Evolutionary conservation across 2,797 vertebrate genomes (phyloP).

Genomic region (Poeciliopsis infans): DNA sequence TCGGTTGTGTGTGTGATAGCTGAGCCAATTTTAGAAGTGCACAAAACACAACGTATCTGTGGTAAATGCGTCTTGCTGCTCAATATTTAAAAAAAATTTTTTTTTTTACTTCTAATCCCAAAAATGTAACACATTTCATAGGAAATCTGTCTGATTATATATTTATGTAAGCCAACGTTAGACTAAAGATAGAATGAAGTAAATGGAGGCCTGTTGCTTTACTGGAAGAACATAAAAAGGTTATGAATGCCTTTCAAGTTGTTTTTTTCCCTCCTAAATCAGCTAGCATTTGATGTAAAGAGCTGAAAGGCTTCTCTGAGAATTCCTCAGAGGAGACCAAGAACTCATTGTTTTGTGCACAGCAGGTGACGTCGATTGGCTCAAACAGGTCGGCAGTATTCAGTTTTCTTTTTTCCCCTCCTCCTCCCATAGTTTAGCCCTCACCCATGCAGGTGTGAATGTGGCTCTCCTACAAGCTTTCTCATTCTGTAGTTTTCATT

Average conservation of each 20-base stretch:
- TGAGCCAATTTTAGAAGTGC: constrained; percentile 65
- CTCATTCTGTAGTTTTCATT: constrained; percentile 57
- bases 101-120: constrained; percentile 35
- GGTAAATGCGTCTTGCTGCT: constrained; percentile 68
- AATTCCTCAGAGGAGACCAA: constrained; percentile 42
- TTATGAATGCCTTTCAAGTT: constrained; percentile 13
- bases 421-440: constrained; percentile 62
- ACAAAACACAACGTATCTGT: constrained; percentile 56
- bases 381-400: constrained; percentile 24
- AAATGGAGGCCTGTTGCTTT: constrained; percentile 22
- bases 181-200: constrained; percentile 14
- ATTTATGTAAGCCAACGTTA: not conserved
- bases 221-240: constrained; percentile 25
- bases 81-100: constrained; percentile 13
- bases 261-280: constrained; percentile 21
- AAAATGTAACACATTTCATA: constrained; percentile 52
- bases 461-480: constrained; percentile 47
- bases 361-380: constrained; percentile 49
- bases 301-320: constrained; percentile 47
- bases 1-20: constrained; percentile 62
- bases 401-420: not conserved
- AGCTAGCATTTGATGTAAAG: constrained; percentile 41
- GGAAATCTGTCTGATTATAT: constrained; percentile 26
- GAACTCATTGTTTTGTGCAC: constrained; percentile 54
- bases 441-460: constrained; percentile 19